These are phyloP conservation scores for Seira musarum DNA, from an alignment of 2,888 invertebrate genomes.

Conservation along the genomic window DNA sequence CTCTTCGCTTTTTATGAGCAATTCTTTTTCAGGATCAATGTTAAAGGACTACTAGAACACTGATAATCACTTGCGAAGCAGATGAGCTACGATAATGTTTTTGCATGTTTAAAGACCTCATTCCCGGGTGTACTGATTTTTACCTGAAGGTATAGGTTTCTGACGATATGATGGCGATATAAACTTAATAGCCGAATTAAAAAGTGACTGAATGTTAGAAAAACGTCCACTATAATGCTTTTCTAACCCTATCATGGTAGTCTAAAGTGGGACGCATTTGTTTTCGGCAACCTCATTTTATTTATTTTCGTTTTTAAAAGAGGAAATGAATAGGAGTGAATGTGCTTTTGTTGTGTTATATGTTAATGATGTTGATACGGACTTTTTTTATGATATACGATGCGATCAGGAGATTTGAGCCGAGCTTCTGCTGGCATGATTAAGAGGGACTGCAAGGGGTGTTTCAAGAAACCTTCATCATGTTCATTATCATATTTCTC, in stretches of 20 bases:
- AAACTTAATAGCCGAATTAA: too few species aligned
- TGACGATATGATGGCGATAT: too few species aligned
- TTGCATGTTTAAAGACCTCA: conserved; percentile 15
- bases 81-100: background rate
- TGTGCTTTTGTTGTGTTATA: background rate
- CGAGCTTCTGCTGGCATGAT: background rate
- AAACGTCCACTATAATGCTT: background rate
- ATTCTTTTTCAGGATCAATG: background rate
- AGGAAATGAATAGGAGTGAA: background rate
- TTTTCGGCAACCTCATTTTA: conserved; percentile 46
- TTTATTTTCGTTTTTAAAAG: conserved; percentile 1
- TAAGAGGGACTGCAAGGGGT: background rate
- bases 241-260: background rate
- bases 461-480: background rate
- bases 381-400: too few species aligned
- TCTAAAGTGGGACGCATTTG: conserved; percentile 39
- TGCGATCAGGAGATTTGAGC: too few species aligned
- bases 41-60: background rate
- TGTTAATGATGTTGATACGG: background rate
- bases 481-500: background rate
- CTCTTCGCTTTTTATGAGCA: conserved; percentile 23
- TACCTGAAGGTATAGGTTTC: conserved; percentile 19
- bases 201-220: background rate
- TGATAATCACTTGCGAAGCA: background rate
- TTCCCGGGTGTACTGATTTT: conserved; percentile 8